Conservation (phyloP, 2,888 invertebrate species). For the Ophion obscuratus region DNA sequence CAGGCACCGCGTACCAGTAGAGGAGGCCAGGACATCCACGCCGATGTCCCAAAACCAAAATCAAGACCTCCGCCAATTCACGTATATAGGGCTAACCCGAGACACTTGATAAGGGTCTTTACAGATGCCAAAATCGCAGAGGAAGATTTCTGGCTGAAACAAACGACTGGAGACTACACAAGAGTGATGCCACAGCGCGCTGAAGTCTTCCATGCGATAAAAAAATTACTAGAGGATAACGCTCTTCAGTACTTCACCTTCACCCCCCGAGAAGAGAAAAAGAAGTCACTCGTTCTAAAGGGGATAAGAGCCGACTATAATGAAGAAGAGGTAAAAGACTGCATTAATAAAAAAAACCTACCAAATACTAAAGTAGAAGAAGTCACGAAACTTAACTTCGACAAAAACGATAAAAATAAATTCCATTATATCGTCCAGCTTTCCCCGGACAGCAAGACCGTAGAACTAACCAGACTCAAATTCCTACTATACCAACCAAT, state of each 20-base stretch:
- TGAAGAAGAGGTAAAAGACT: neutral
- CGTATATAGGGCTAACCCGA: neutral
- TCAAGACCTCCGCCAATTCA: slow-evolving; percentile 35
- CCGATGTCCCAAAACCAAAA: neutral
- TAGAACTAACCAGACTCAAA: neutral
- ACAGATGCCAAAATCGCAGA: neutral
- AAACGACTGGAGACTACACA: neutral
- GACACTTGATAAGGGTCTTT: neutral
- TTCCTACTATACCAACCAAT: slow-evolving; percentile 36
- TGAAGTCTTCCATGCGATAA: neutral
- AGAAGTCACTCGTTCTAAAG: neutral
- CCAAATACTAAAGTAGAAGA: neutral
- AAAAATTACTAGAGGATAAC: too few relatives aligned
- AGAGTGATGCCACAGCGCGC: neutral
- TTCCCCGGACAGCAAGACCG: neutral
- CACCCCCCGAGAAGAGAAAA: neutral
- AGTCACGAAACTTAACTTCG: neutral
- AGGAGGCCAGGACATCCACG: neutral
- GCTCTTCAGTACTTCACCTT: neutral
- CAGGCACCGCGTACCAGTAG: neutral
- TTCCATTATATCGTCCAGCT: neutral
- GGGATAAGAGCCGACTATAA: neutral
- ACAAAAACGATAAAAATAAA: neutral
- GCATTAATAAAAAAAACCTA: neutral
- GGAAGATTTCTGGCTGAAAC: slow-evolving; percentile 2